A percentile compares a stretch with the other conserved stretches of the same genome.
Evolutionary conservation across 2,113 vertebrate species (phyloP).

Genomic region (Gavia stellata): DNA sequence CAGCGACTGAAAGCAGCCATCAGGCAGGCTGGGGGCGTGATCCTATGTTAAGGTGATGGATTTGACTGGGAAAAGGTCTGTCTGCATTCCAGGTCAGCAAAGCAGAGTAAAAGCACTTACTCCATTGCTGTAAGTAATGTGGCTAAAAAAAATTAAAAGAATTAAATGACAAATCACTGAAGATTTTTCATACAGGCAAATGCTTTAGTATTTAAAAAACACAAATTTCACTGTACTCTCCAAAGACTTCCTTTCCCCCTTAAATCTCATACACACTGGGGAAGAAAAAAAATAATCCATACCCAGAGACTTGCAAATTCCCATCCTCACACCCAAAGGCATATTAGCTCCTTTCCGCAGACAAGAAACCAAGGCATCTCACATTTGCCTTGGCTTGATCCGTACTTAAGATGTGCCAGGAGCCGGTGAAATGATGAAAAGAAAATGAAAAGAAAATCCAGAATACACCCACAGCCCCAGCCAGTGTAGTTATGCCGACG

Average conservation of each 20-base stretch:
- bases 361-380: background rate
- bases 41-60: background rate
- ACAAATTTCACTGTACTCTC: background rate
- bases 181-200: background rate
- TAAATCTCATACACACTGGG: background rate
- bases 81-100: background rate
- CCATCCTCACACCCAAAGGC: background rate
- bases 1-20: background rate
- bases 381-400: background rate
- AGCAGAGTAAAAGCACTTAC: background rate
- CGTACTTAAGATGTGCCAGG: background rate
- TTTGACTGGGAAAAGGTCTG: background rate
- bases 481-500: background rate
- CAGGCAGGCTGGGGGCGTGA: background rate
- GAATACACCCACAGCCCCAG: background rate
- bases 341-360: background rate
- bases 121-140: accelerated
- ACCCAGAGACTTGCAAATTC: background rate
- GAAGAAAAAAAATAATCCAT: background rate
- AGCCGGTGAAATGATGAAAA: background rate
- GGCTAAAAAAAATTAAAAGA: background rate
- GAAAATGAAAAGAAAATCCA: background rate
- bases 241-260: background rate
- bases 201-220: background rate
- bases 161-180: background rate